Conservation (phyloP, 2,797 vertebrate species). For the Pangasius djambal region DNA sequence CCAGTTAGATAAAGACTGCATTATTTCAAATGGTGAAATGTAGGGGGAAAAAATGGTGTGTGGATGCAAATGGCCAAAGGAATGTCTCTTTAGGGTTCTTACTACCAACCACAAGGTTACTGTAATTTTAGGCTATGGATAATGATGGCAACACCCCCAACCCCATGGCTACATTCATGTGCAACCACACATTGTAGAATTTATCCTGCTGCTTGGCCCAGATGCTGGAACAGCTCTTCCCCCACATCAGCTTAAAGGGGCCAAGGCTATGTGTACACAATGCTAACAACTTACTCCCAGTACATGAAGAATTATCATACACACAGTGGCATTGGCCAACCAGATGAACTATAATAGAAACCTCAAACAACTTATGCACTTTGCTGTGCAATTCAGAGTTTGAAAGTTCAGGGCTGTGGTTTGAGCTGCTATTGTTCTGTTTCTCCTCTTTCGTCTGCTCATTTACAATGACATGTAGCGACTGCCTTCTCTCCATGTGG, state of each 20-base stretch:
- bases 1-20: constrained; percentile 26
- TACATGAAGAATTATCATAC: constrained; percentile 25
- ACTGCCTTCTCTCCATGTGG: constrained; percentile 8
- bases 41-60: constrained; percentile 38
- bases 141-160: constrained; percentile 55
- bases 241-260: constrained; percentile 25
- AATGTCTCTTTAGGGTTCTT: constrained; percentile 54
- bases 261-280: constrained; percentile 11
- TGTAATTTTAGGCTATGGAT: constrained; percentile 54
- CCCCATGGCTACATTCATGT: constrained; percentile 61
- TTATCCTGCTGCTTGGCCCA: constrained; percentile 70
- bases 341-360: constrained; percentile 17
- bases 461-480: constrained; percentile 1
- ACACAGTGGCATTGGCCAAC: constrained; percentile 19
- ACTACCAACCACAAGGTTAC: constrained; percentile 53
- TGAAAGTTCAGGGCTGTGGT: constrained; percentile 11
- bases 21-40: constrained; percentile 50
- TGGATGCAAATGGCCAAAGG: constrained; percentile 44
- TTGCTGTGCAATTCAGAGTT: constrained; percentile 12
- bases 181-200: constrained; percentile 66
- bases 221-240: constrained; percentile 36
- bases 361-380: constrained; percentile 29
- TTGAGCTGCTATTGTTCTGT: constrained; percentile 25
- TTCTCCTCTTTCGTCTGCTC: neutral
- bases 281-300: constrained; percentile 16